These are phyloP conservation scores for Coreoperca whiteheadi DNA, from an alignment of 2,113 vertebrate genomes.

Conservation along the genomic window DNA sequence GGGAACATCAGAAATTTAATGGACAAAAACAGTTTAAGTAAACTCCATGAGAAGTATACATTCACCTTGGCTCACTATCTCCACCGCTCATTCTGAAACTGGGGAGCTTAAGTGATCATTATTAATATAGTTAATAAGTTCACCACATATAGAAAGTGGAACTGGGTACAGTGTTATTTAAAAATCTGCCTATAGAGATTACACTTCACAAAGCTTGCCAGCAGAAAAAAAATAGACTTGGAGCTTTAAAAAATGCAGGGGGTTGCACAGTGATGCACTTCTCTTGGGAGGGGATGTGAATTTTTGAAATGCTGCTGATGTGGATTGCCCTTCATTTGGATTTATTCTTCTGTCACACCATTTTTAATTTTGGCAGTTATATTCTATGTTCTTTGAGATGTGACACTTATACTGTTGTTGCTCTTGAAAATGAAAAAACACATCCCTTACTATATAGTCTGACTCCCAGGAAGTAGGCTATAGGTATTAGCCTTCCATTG, in stretches of 20 bases:
- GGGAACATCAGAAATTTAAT: not conserved
- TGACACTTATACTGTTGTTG: not conserved
- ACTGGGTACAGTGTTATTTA: not conserved
- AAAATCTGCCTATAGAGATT: not conserved
- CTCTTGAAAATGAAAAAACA: not conserved
- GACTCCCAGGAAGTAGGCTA: no score
- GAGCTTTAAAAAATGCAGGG: not conserved
- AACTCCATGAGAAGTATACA: not conserved
- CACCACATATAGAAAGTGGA: not conserved
- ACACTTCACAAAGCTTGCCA: not conserved
- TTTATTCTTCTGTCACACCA: not conserved
- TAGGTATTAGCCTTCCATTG: no score
- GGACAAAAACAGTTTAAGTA: not conserved
- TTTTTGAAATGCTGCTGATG: not conserved
- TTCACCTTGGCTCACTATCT: not conserved
- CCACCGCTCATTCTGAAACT: not conserved
- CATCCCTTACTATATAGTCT: not conserved
- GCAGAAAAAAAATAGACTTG: not conserved
- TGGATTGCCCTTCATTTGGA: not conserved
- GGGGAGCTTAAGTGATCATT: not conserved
- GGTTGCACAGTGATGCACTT: not conserved
- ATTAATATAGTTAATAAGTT: not conserved
- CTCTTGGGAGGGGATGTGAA: not conserved
- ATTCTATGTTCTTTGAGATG: not conserved
- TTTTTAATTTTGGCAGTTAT: not conserved